Percentiles rank a stretch among this genome's conserved stretches.
These are phyloP conservation scores for Heliconius sara DNA, from an alignment of 2,888 invertebrate genomes.

Conservation along the genomic window DNA sequence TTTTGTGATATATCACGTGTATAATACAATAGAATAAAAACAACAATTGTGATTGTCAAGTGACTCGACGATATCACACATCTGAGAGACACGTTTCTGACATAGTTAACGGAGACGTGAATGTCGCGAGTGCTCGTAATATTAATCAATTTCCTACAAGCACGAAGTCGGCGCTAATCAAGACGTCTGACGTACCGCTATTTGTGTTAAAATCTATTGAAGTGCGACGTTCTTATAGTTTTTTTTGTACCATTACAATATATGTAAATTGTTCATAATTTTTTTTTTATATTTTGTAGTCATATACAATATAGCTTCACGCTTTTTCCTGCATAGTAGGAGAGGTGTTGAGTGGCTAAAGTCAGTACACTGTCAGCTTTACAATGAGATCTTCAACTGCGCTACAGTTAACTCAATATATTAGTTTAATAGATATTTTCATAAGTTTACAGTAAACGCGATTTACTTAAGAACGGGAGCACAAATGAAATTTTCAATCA, in stretches of 20 bases:
- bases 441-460: neutral
- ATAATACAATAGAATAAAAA: neutral
- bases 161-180: slow-evolving; percentile 37
- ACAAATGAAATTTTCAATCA: slow-evolving; percentile 16
- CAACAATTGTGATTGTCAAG: slow-evolving; percentile 6
- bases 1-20: neutral
- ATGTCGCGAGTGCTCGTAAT: slow-evolving; percentile 10
- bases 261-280: neutral
- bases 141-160: slow-evolving; percentile 37
- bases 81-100: slow-evolving; percentile 13
- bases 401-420: neutral
- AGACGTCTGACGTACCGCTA: slow-evolving; percentile 39
- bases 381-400: neutral
- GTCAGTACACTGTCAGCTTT: too few relatives aligned
- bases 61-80: neutral
- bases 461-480: neutral
- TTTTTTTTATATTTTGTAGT: slow-evolving; percentile 7
- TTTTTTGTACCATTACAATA: slow-evolving; percentile 24
- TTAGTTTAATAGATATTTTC: too few relatives aligned
- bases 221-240: neutral
- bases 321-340: too few relatives aligned
- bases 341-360: too few relatives aligned
- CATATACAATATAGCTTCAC: neutral
- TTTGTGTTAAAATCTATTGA: slow-evolving; percentile 33
- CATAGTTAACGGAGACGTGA: slow-evolving; percentile 12